Base-by-base conservation (phyloP, 2,113 vertebrate species). In the Malurus alboscapulatus region DNA sequence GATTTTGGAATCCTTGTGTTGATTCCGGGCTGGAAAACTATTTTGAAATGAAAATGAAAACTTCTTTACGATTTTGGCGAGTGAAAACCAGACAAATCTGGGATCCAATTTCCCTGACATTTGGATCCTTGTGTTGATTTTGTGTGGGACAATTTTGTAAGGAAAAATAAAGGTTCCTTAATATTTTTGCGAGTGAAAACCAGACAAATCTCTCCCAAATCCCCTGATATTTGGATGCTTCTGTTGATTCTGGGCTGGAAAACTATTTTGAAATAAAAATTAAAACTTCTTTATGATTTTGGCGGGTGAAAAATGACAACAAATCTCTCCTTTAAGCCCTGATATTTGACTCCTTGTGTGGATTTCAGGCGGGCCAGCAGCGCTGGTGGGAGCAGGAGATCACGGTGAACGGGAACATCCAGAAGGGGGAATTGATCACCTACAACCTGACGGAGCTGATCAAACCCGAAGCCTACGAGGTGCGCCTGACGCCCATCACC, bases 381-480 rank as follows among this genome's bases (percentile, higher is more conserved):
- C 99, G 99, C 51, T 99, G 99, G 99, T 99, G 99, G 99, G 99
- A 99, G 67, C 99, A 99, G 87, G 99, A 99, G 85, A 99, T 99
- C 95, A 97, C 99, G 1, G 98, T 99, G 92, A 98, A 99, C 26
- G 38, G 57, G 16, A 96, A 98, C 16, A 99, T 99, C 92, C 98
- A 98, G 95, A 99, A 98, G 89, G 99, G 99, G 80, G 99, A 99
- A 87, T 92, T 99, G 77, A 99, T 99, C 97, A 99, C 98, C 26
- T 99, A 99, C 97, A 99, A 99, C 95, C 97, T 99, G 71, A 99
- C 99, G 0, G 99, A 99, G 94, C 98, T 99, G 66, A 98, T 99
- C 96, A 99, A 99, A 86, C 99, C 99, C 1, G 99, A 99, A 68
- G 98, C 99, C 1, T 99, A 99, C 10, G 99, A 99, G 97, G 98